Base-by-base conservation (phyloP, 2,888 invertebrate species). In the Oligia fasciuncula region DNA sequence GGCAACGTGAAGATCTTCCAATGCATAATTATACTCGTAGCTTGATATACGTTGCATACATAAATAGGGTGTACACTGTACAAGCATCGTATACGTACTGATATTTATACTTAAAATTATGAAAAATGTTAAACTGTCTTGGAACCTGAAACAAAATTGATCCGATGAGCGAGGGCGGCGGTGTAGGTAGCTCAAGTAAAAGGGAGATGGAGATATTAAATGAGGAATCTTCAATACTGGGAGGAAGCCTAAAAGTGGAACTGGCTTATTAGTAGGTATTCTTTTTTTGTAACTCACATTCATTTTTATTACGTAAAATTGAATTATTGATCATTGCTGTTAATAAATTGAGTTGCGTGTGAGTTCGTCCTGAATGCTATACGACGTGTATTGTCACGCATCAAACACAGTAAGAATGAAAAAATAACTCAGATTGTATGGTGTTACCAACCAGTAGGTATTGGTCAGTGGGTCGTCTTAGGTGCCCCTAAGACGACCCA, bases 91-190 rank as follows among this genome's bases (percentile, higher is more conserved):
- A 2, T 23, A 23, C 1, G 0, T 54, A 23, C 51, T 14, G 5
- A 14, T 14, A 51, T 1, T 8, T 35, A 35, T 63, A 19, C 6
- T 19, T 6, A 0, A 51, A 68, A 68, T 68, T 49, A 11, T 6
- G 29, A 19, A 49, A 77, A 76, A 76, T 79, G 54, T 84, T 79
- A 72, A 81, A 79, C 77, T 84, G 77, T 79, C 82, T 77, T 77
- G 73, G 35, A 81, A 81, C 77, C 79, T 81, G 77, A 79, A 67
- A 81, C 74, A 63, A 73, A 84, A 84, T 86, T 84, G 77, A 84
- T 86, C 81, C 67, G 46, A 73, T 57, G 67, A 78, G 73, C 51
- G 81, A 76, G 77, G 63, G 63, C 23, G 75, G 40, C n/a, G 54
- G 19, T 54, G 40, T 46, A 23, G 19, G 4, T 60, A 57, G 62